phyloP scores from a whole-genome alignment of 2,113 vertebrate species.

The Laterallus jamaicensis region DNA sequence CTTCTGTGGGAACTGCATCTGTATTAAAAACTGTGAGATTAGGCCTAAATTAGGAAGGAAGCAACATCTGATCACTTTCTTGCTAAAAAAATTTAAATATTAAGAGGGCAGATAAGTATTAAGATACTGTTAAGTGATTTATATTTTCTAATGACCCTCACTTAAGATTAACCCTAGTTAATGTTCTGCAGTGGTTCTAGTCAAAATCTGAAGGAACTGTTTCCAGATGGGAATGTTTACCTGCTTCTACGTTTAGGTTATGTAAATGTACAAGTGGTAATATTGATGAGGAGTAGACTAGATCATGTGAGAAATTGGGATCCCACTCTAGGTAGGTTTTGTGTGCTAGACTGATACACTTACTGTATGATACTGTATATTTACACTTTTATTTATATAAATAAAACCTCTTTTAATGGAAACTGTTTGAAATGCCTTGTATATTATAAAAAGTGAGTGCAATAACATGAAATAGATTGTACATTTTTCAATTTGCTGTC shows the following conservation, averaged over 20 bases:
- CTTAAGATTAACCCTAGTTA: conserved; percentile 62
- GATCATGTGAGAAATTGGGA: conserved; percentile 32
- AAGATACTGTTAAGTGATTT: conserved; percentile 49
- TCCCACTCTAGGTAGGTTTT: conserved; percentile 61
- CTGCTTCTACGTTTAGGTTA: conserved; percentile 58
- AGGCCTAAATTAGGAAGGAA: neutral
- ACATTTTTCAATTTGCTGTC: conserved; percentile 76
- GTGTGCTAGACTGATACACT: conserved; percentile 66
- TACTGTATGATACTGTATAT: conserved; percentile 82
- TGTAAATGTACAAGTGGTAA: conserved; percentile 65
- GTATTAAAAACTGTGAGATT: neutral
- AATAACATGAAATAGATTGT: conserved; percentile 82
- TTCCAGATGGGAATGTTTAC: conserved; percentile 61
- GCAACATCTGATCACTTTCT: neutral
- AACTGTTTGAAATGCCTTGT: conserved; percentile 77
- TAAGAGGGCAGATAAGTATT: conserved; percentile 24
- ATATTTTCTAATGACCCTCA: conserved; percentile 56
- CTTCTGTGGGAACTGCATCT: neutral
- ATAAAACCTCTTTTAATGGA: conserved; percentile 73
- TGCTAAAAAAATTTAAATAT: neutral
- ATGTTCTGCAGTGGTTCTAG: conserved; percentile 56
- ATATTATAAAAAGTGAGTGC: conserved; percentile 81
- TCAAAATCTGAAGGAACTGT: conserved; percentile 51
- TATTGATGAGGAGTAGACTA: conserved; percentile 60
- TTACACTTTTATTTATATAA: conserved; percentile 82